Evolutionary conservation across 2,113 vertebrate genomes (phyloP).

Genomic region (Tachuris rubrigastra): DNA sequence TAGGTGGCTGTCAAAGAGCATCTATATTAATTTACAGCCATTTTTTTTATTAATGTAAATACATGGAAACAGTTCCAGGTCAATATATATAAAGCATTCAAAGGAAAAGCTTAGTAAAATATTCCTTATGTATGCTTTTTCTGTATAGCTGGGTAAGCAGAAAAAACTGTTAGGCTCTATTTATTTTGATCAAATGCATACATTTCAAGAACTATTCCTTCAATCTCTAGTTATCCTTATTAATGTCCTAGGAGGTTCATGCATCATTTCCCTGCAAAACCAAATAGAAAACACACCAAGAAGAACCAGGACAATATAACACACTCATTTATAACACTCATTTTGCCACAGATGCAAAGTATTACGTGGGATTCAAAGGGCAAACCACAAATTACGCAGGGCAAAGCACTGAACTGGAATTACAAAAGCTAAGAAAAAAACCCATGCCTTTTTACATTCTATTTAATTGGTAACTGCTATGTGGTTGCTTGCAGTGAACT

Average conservation of each 20-base stretch:
- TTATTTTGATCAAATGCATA: background rate
- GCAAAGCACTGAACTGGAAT: background rate
- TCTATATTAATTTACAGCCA: background rate
- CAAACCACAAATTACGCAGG: background rate
- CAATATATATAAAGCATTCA: background rate
- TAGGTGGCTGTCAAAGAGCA: background rate
- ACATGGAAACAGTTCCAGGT: background rate
- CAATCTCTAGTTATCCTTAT: background rate
- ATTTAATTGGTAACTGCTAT: background rate
- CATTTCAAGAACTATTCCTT: background rate
- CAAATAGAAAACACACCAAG: background rate
- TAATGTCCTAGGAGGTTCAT: background rate
- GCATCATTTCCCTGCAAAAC: background rate
- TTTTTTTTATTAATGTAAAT: background rate
- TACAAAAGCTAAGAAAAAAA: background rate
- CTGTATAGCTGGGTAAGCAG: background rate
- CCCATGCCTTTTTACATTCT: background rate
- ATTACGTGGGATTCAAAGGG: background rate
- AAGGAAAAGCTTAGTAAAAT: conserved; percentile 16
- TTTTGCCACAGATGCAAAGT: background rate
- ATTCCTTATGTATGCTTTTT: background rate
- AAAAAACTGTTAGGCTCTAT: background rate
- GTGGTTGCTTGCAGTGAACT: background rate
- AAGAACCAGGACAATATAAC: background rate
- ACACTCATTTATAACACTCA: background rate